Evolutionary conservation across 2,113 vertebrate species (phyloP).

Genomic region (Phaethon lepturus): DNA sequence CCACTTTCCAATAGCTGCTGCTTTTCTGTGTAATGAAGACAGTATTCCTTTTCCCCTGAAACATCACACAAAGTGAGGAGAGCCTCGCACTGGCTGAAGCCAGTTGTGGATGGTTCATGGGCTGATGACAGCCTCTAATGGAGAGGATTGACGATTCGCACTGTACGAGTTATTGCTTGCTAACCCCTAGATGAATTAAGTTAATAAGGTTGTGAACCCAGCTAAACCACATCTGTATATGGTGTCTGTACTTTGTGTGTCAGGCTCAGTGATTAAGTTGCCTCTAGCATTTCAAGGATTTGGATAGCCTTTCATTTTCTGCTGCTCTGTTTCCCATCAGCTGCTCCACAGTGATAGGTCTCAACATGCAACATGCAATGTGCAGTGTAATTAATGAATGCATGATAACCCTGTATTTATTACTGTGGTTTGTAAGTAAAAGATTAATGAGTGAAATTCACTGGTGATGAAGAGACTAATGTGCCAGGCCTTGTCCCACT

Average conservation of each 20-base stretch:
- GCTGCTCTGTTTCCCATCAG: conserved; percentile 45
- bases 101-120: background rate
- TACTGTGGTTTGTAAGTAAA: background rate
- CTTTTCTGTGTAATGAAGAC: background rate
- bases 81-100: background rate
- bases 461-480: background rate
- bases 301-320: conserved; percentile 44
- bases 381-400: background rate
- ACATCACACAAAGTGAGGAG: background rate
- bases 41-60: background rate
- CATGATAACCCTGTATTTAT: conserved; percentile 13
- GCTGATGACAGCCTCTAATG: conserved; percentile 1
- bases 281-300: conserved; percentile 18
- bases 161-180: conserved; percentile 12
- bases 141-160: background rate
- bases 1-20: background rate
- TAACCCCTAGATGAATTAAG: conserved; percentile 10
- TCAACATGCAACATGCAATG: background rate
- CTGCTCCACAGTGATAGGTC: background rate
- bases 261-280: conserved; percentile 30
- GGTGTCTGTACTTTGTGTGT: background rate
- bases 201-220: conserved; percentile 45
- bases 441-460: conserved; percentile 25
- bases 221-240: conserved; percentile 23
- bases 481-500: background rate